phyloP scores from a whole-genome alignment of 2,888 invertebrate genomes.

The Micoletzkya japonica region DNA sequence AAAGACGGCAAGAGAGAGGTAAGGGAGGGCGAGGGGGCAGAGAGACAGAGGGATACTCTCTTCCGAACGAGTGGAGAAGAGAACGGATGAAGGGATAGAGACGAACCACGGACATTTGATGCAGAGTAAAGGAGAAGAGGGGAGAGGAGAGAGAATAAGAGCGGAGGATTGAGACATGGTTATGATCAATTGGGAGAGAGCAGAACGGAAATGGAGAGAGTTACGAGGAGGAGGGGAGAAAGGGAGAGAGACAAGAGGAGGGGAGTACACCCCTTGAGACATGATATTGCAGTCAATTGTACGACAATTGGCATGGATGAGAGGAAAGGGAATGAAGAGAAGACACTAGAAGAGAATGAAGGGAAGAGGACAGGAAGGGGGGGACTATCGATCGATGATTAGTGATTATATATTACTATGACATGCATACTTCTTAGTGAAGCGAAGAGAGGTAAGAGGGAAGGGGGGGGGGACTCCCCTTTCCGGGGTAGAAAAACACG shows the following conservation, averaged over 20 bases:
- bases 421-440: too few species aligned
- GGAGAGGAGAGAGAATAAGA: neutral
- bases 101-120: neutral
- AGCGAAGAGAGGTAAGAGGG: too few species aligned
- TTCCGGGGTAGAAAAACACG: too few species aligned
- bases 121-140: neutral
- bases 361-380: neutral
- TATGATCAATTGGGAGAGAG: slow-evolving; percentile 5
- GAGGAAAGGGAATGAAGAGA: neutral
- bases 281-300: too few species aligned
- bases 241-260: slow-evolving; percentile 7
- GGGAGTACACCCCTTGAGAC: neutral
- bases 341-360: neutral
- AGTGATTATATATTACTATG: too few species aligned
- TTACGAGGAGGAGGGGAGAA: neutral
- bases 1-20: neutral
- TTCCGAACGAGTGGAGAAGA: neutral
- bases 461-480: too few species aligned
- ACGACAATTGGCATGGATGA: neutral
- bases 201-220: slow-evolving; percentile 9
- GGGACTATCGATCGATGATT: neutral
- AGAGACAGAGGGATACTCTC: too few species aligned
- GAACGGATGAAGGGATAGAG: neutral
- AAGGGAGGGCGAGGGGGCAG: neutral
- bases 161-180: neutral